Percentiles rank a stretch among this genome's conserved stretches.
These are phyloP conservation scores for Hypothenemus hampei DNA, from an alignment of 1,140 invertebrate genomes.

Conservation along the genomic window DNA sequence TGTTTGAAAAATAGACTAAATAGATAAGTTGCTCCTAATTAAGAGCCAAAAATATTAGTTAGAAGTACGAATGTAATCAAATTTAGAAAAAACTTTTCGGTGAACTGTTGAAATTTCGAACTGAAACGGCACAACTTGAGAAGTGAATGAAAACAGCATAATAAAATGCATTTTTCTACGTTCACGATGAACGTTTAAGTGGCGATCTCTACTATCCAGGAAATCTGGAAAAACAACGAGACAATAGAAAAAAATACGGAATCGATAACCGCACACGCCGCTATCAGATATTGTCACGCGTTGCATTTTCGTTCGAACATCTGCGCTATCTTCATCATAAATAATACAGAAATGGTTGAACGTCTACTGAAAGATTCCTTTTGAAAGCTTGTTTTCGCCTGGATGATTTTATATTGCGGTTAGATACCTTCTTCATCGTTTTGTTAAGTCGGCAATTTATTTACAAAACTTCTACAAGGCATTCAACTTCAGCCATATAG, in stretches of 20 bases:
- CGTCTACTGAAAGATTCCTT: conserved; percentile 28
- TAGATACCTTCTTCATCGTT: conserved; percentile 32
- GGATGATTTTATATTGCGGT: conserved; percentile 31
- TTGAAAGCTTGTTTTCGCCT: conserved; percentile 31
- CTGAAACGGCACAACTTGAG: too few relatives aligned
- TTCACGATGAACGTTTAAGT: too few relatives aligned
- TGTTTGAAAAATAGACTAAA: too few relatives aligned
- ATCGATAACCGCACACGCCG: conserved; percentile 28
- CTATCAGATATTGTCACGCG: conserved; percentile 31
- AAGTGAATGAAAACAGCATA: too few relatives aligned
- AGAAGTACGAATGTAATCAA: too few relatives aligned
- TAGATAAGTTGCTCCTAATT: too few relatives aligned
- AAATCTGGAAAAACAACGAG: conserved; percentile 11
- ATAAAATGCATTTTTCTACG: too few relatives aligned
- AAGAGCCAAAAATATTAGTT: too few relatives aligned
- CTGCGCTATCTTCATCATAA: conserved; percentile 33
- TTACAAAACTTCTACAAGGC: conserved; percentile 9
- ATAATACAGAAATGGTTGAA: conserved; percentile 32
- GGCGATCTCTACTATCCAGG: background rate
- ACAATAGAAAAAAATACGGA: conserved; percentile 19
- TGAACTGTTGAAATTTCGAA: too few relatives aligned
- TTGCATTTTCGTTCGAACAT: conserved; percentile 27
- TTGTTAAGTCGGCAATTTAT: conserved; percentile 12
- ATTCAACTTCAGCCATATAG: too few relatives aligned
- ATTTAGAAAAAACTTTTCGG: too few relatives aligned